Conservation (phyloP, 2,113 vertebrate species). For the Hyla sarda region DNA sequence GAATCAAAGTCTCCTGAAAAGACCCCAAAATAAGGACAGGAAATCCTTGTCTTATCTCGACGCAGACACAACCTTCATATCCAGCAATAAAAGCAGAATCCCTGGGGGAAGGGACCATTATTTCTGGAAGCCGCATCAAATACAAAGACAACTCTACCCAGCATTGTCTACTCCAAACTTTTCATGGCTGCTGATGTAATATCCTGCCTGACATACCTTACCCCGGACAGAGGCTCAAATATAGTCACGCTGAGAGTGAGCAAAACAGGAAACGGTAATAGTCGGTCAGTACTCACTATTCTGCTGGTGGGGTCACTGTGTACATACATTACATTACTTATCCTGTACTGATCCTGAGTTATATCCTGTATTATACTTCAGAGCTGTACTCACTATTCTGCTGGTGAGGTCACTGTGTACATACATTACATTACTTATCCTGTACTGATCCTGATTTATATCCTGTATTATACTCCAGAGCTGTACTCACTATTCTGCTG, state of each 20-base stretch:
- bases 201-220: constrained; percentile 1
- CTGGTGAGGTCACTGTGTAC: too few relatives aligned
- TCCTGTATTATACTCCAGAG: too few relatives aligned
- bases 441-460: too few relatives aligned
- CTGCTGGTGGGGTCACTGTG: too few relatives aligned
- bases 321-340: too few relatives aligned
- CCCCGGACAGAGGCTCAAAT: background rate
- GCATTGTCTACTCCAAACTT: background rate
- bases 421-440: too few relatives aligned
- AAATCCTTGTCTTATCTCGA: constrained; percentile 5
- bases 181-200: background rate
- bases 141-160: background rate
- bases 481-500: too few relatives aligned
- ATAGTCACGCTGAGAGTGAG: background rate
- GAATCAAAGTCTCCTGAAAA: background rate
- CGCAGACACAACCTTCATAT: background rate
- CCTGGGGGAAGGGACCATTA: background rate
- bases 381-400: too few relatives aligned
- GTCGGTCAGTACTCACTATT: background rate
- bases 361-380: too few relatives aligned
- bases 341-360: too few relatives aligned
- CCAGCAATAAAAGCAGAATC: background rate
- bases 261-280: constrained; percentile 2
- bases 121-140: background rate
- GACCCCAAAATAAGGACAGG: constrained; percentile 11